Conservation (phyloP, 2,888 invertebrate species). For the Mylabris sibirica region DNA sequence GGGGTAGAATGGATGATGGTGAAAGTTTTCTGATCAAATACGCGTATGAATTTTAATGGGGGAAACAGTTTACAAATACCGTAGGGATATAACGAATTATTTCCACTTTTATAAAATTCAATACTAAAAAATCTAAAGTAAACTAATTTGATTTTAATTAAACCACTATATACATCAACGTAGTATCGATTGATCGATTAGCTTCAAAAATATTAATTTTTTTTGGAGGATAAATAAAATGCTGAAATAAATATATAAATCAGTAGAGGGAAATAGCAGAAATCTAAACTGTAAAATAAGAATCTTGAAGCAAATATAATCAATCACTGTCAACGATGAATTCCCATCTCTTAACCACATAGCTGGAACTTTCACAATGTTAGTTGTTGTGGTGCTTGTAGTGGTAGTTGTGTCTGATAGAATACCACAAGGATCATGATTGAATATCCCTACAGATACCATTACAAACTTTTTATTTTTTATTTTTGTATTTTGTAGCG, state of each 20-base stretch:
- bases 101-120: neutral
- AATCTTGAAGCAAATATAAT: slow-evolving; percentile 34
- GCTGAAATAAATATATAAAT: neutral
- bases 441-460: neutral
- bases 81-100: slow-evolving; percentile 5
- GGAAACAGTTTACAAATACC: slow-evolving; percentile 3
- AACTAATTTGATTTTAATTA: neutral
- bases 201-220: too few species aligned
- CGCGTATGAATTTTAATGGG: slow-evolving; percentile 16
- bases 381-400: slow-evolving; percentile 11
- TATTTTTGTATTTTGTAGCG: neutral
- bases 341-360: slow-evolving; percentile 36
- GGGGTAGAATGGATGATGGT: neutral
- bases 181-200: too few species aligned
- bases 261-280: slow-evolving; percentile 20
- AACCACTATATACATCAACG: too few species aligned
- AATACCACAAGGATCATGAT: neutral
- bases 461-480: neutral
- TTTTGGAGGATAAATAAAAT: neutral
- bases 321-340: slow-evolving; percentile 35
- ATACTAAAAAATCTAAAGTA: neutral
- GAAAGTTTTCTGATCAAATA: slow-evolving; percentile 14
- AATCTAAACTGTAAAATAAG: slow-evolving; percentile 31
- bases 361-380: slow-evolving; percentile 27
- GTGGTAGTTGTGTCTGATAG: neutral